These are phyloP conservation scores for Eidolon dupreanum DNA, from an alignment of 2,797 vertebrate species.

Conservation along the genomic window DNA sequence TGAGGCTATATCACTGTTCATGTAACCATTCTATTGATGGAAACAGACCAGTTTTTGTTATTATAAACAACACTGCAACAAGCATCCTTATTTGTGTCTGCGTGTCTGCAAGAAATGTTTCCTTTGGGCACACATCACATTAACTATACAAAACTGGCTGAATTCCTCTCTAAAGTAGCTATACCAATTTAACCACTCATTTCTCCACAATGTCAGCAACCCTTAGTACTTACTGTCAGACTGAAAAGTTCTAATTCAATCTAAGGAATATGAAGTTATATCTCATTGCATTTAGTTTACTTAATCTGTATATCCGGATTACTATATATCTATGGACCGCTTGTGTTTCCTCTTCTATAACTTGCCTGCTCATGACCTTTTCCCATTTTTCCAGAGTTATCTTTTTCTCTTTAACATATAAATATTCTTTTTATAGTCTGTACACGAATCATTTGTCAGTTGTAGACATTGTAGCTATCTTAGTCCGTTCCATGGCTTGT, in stretches of 20 bases:
- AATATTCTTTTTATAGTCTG: neutral
- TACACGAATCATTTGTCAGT: neutral
- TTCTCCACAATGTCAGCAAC: neutral
- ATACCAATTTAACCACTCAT: neutral
- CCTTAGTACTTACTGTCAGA: no score
- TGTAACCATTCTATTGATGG: no score
- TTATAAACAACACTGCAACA: neutral
- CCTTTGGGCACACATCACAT: neutral
- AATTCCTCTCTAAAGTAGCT: neutral
- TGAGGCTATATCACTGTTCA: fast-evolving
- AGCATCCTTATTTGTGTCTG: neutral
- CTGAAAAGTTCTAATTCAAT: neutral
- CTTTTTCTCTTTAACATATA: neutral
- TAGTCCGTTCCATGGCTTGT: neutral
- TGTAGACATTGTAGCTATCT: neutral
- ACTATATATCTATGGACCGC: neutral
- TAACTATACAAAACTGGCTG: neutral
- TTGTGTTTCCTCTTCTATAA: neutral
- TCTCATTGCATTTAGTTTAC: neutral
- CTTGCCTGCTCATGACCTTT: neutral
- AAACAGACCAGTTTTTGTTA: neutral
- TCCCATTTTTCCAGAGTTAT: neutral
- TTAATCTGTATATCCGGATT: neutral
- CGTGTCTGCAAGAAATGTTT: neutral
- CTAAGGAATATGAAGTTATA: neutral